Conservation (phyloP, 2,797 vertebrate species). For the Sebastes nivosus region DNA sequence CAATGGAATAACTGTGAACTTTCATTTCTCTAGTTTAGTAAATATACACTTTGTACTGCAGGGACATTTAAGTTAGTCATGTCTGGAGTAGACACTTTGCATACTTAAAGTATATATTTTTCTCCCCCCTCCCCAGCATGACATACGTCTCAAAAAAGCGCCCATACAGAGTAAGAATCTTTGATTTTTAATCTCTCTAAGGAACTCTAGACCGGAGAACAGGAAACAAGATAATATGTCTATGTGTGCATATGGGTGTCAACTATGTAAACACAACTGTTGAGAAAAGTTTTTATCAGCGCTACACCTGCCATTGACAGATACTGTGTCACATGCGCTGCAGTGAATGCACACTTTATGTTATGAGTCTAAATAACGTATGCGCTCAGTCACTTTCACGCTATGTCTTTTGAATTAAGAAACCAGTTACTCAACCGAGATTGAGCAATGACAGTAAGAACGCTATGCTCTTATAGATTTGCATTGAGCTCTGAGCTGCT, state of each 20-base stretch:
- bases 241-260: constrained; percentile 49
- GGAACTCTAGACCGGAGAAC: constrained; percentile 22
- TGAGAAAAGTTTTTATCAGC: constrained; percentile 53
- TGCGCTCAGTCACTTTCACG: not conserved
- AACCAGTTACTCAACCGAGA: not conserved
- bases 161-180: not conserved
- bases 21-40: constrained; percentile 39
- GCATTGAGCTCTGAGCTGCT: not conserved
- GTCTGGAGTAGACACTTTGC: constrained; percentile 35
- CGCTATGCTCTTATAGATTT: not conserved
- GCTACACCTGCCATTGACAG: constrained; percentile 64
- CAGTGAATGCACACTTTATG: not conserved
- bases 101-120: not conserved
- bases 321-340: constrained; percentile 29
- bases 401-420: not conserved
- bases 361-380: not conserved
- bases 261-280: constrained; percentile 65
- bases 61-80: constrained; percentile 44
- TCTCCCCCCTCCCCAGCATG: not conserved
- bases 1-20: constrained; percentile 47
- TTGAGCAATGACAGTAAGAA: not conserved
- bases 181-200: constrained; percentile 30
- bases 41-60: constrained; percentile 18
- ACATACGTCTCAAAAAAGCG: not conserved
- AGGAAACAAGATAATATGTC: constrained; percentile 51